These are phyloP conservation scores for Hippopotamus amphibius DNA, from an alignment of 2,113 vertebrate genomes.

Conservation along the genomic window DNA sequence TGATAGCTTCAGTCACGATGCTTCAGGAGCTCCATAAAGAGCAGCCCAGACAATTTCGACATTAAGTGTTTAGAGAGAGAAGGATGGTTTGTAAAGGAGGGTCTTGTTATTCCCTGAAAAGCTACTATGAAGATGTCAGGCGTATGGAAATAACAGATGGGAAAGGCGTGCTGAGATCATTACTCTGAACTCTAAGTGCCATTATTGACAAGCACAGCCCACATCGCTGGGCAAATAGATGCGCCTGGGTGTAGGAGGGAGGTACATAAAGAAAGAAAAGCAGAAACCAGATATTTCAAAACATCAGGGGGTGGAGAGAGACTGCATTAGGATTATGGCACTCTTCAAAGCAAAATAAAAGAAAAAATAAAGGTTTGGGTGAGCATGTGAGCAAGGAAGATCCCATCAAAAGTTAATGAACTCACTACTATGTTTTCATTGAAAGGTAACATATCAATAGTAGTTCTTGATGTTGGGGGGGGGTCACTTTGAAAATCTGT, in stretches of 20 bases:
- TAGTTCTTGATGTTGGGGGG: neutral
- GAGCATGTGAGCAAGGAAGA: constrained; percentile 42
- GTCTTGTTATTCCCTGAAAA: constrained; percentile 47
- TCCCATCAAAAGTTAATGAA: neutral
- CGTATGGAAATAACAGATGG: constrained; percentile 65
- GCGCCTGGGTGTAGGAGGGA: neutral
- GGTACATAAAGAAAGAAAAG: neutral
- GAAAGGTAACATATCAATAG: no score
- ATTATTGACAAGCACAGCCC: neutral
- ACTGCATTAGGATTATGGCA: neutral
- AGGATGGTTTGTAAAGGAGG: constrained; percentile 50
- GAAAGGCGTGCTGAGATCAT: neutral
- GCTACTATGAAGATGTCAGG: constrained; percentile 62
- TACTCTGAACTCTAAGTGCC: neutral
- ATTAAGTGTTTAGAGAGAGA: constrained; percentile 59
- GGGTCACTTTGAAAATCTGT: neutral
- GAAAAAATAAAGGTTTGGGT: neutral
- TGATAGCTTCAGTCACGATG: constrained; percentile 11
- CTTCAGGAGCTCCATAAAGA: neutral
- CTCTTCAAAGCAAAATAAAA: neutral
- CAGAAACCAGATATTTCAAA: constrained; percentile 39
- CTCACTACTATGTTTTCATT: neutral
- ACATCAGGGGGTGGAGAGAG: constrained; percentile 41
- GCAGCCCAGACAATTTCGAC: neutral
- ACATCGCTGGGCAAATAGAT: constrained; percentile 31